Percentiles rank a stretch among this genome's conserved stretches.
phyloP scores from a whole-genome alignment of 2,797 vertebrate species.

The Odontamblyopus lacepedii region DNA sequence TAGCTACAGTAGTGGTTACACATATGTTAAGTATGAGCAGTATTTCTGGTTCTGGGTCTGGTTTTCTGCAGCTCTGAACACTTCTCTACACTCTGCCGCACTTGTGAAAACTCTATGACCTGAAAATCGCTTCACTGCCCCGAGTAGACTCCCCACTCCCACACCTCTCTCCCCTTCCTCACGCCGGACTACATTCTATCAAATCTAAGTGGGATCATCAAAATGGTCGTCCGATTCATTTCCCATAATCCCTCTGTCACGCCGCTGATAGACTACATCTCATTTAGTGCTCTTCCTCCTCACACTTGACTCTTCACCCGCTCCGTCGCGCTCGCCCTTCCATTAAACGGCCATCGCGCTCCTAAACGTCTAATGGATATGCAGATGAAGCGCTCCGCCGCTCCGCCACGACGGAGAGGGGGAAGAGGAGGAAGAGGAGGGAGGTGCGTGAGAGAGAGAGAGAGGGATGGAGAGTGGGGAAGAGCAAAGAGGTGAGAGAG shows the following conservation, averaged over 20 bases:
- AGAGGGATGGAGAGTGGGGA: not conserved
- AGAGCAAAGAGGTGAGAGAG: not conserved
- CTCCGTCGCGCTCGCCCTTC: conserved; percentile 34
- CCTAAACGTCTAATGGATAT: conserved; percentile 46
- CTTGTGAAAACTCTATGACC: conserved; percentile 9
- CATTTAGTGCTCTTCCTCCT: conserved; percentile 52
- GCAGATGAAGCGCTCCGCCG: conserved; percentile 54
- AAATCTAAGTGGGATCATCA: conserved; percentile 44
- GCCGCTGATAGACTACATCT: conserved; percentile 56
- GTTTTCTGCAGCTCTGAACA: too few species aligned
- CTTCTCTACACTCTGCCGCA: not conserved
- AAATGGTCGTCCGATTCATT: conserved; percentile 52
- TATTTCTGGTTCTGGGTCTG: too few species aligned
- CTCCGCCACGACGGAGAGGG: conserved; percentile 18
- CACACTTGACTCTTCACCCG: conserved; percentile 64
- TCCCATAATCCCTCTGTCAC: conserved; percentile 50
- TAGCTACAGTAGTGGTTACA: too few species aligned
- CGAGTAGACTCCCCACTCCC: conserved; percentile 4
- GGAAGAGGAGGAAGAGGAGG: not conserved
- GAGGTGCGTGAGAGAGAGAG: not conserved
- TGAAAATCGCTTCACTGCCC: not conserved
- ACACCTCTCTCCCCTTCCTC: conserved; percentile 29
- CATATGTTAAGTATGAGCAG: too few species aligned
- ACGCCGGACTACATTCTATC: conserved; percentile 38
- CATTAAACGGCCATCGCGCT: conserved; percentile 48